Percentiles rank a stretch among this genome's conserved stretches.
phyloP scores from a whole-genome alignment of 2,113 vertebrate genomes.

The human (Homo sapiens) region GRCh38 chr7:14559501-14560000 shows the following conservation, averaged over 20 bases:
- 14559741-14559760: background rate
- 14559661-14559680: background rate
- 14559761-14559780: background rate
- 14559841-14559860: background rate
- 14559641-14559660: background rate
- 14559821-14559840: background rate
- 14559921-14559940: too few species aligned
- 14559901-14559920: too few species aligned
- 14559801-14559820: background rate
- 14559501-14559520: background rate
- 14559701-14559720: background rate
- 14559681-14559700: background rate
- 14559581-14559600: background rate
- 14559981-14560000: too few species aligned
- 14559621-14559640: background rate
- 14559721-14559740: background rate
- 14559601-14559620: background rate
- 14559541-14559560: background rate
- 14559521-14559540: background rate
- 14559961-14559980: too few species aligned
- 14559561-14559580: background rate
- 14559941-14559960: fast-evolving
- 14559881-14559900: too few species aligned
- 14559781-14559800: background rate
- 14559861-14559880: background rate